Conservation (phyloP, 2,888 invertebrate genomes). For the Oasisia sp. region DNA sequence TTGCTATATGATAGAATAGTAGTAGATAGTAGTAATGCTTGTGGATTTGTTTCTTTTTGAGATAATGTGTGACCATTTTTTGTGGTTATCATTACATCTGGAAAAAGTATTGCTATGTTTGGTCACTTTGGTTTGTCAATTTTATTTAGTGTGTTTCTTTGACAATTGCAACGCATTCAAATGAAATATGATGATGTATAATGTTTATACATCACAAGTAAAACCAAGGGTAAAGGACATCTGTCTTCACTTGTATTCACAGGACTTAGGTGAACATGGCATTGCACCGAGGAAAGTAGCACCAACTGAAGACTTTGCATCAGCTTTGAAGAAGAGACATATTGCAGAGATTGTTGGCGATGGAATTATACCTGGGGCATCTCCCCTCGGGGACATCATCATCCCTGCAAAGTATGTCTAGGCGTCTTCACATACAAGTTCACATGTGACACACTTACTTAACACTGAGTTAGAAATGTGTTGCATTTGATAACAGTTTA, state of each 20-base stretch:
- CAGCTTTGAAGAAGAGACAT: conserved; percentile 37
- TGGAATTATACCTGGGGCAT: conserved; percentile 73
- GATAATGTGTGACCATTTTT: not conserved
- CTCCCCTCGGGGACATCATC: conserved; percentile 78
- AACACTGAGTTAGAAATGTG: too few species aligned
- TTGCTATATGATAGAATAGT: not conserved
- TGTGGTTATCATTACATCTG: not conserved
- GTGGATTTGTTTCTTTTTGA: conserved; percentile 28
- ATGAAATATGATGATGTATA: not conserved
- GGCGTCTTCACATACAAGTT: not conserved
- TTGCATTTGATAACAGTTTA: not conserved
- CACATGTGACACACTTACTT: not conserved
- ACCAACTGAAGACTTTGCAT: conserved; percentile 80
- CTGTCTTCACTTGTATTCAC: conserved; percentile 23
- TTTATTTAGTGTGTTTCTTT: not conserved
- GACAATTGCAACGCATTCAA: too few species aligned
- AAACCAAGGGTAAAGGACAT: not conserved
- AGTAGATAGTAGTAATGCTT: not conserved
- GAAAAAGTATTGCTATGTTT: not conserved
- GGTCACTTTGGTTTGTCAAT: not conserved
- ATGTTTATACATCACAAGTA: not conserved
- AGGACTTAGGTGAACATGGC: conserved; percentile 91
- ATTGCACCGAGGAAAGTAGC: conserved; percentile 89
- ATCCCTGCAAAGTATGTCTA: conserved; percentile 72
- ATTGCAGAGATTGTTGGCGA: conserved; percentile 26